Evolutionary conservation across 2,113 vertebrate species (phyloP).

Genomic region (Panthera leo): DNA sequence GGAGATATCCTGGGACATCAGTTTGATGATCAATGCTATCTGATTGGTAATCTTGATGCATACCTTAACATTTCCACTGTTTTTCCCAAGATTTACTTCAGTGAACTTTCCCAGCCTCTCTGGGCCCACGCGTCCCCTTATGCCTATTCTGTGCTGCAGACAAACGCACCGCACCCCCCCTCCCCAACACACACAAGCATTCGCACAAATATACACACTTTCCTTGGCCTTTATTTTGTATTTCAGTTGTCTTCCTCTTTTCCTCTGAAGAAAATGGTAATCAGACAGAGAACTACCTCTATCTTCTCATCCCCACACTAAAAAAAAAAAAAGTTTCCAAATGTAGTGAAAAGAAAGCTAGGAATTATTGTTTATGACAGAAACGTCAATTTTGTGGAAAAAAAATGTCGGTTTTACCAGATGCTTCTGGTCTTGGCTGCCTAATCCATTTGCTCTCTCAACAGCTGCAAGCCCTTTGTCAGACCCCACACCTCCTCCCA

Average conservation of each 20-base stretch:
- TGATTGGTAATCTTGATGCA: neutral
- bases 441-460: constrained; percentile 62
- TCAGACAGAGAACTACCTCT: neutral
- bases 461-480: constrained; percentile 63
- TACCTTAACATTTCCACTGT: neutral
- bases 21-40: neutral
- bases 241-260: neutral
- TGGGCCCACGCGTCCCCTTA: neutral
- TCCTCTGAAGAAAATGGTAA: neutral
- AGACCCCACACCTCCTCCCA: constrained; percentile 54
- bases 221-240: neutral
- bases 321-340: constrained; percentile 32
- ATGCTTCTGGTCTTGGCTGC: constrained; percentile 70
- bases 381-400: constrained; percentile 57
- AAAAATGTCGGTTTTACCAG: constrained; percentile 66
- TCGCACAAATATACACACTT: neutral
- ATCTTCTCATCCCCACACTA: neutral
- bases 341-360: constrained; percentile 64
- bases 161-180: neutral
- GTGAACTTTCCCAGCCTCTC: neutral
- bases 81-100: neutral
- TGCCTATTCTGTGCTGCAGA: neutral
- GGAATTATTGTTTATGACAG: constrained; percentile 68
- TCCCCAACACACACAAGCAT: neutral
- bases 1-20: neutral